Conservation (phyloP, 2,113 vertebrate genomes). For the Micronycteris hirsuta region DNA sequence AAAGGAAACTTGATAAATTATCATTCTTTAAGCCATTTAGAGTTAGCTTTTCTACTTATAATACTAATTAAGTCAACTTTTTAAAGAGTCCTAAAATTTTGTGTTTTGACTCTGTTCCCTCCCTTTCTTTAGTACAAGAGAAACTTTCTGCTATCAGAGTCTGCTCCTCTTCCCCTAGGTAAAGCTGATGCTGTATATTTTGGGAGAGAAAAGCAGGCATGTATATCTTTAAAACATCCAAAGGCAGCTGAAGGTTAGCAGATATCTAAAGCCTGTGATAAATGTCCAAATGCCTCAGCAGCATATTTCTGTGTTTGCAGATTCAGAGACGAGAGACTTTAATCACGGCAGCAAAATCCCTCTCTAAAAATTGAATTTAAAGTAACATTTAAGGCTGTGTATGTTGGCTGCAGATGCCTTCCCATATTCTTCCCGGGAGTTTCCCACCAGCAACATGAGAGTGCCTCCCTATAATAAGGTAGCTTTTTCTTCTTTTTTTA, state of each 20-base stretch:
- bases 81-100: background rate
- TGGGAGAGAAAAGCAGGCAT: background rate
- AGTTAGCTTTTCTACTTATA: background rate
- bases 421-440: conserved; percentile 63
- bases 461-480: conserved; percentile 49
- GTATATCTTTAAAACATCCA: background rate
- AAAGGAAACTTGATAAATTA: background rate
- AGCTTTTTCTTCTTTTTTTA: background rate
- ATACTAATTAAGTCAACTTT: background rate
- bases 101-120: background rate
- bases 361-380: conserved; percentile 58
- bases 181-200: background rate
- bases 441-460: conserved; percentile 35
- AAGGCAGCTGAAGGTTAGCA: conserved; percentile 46
- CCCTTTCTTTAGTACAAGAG: background rate
- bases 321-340: conserved; percentile 56
- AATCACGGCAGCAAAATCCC: conserved; percentile 53
- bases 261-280: conserved; percentile 46
- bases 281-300: conserved; percentile 44
- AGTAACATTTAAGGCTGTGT: conserved; percentile 61
- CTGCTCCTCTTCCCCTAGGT: background rate
- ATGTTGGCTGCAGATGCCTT: conserved; percentile 45
- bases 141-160: background rate
- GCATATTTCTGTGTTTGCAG: conserved; percentile 54
- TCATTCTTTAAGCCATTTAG: background rate